Conservation (phyloP, 2,113 vertebrate genomes). For the Clarias macrocephalus region DNA sequence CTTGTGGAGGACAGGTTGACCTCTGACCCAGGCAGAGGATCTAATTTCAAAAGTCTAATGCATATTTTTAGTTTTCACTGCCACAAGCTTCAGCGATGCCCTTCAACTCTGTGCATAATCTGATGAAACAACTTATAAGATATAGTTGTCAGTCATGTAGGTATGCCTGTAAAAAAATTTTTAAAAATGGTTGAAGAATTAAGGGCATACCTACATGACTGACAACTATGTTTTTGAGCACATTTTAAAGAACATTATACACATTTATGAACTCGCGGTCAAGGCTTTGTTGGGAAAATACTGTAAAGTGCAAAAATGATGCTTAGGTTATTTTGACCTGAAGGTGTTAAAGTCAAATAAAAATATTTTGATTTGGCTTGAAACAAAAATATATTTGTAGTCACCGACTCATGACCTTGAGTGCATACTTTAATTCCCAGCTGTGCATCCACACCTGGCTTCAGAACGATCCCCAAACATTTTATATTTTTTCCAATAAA, state of each 20-base stretch:
- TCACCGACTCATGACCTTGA: neutral
- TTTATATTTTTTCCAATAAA: neutral
- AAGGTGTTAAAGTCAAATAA: neutral
- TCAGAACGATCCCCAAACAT: neutral
- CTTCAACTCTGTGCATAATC: slow-evolving; percentile 51
- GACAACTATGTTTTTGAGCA: no score
- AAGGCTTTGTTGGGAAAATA: neutral
- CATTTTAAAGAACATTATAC: neutral
- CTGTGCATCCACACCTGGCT: neutral
- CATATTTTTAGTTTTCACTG: slow-evolving; percentile 51
- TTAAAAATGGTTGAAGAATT: no score
- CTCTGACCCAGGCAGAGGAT: slow-evolving; percentile 50
- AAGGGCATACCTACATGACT: no score
- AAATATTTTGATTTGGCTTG: neutral
- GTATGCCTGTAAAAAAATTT: neutral
- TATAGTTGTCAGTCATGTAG: neutral
- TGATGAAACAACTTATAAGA: slow-evolving; percentile 36
- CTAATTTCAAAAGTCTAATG: slow-evolving; percentile 60
- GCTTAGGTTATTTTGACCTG: neutral
- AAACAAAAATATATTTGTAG: neutral
- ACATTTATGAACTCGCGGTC: neutral
- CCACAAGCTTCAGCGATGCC: slow-evolving; percentile 39
- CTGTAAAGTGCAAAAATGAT: neutral
- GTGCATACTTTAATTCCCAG: neutral
- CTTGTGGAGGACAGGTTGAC: slow-evolving; percentile 58